Evolutionary conservation across 2,888 invertebrate species (phyloP), one percentile per base, ranked within the genome.

Genomic region (Caenorhabditis imperialis): DNA sequence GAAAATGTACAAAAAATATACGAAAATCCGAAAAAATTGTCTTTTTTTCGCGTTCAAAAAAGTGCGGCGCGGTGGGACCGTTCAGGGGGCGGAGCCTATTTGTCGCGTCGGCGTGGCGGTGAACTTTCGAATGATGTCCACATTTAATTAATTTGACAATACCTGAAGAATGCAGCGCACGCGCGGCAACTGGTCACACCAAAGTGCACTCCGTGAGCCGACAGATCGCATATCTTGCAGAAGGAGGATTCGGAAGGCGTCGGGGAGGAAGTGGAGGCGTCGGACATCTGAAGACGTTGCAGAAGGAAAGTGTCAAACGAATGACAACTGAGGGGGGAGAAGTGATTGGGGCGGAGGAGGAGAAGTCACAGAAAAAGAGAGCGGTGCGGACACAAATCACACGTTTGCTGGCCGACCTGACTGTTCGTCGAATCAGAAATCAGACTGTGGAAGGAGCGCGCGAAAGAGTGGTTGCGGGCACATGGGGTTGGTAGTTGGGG

Each of bases 91-190:
- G n/a, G n/a, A n/a, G n/a, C n/a, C n/a, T n/a, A n/a, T n/a, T n/a
- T n/a, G n/a, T n/a, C n/a, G n/a, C n/a, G n/a, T n/a, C n/a, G n/a
- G n/a, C n/a, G n/a, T n/a, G n/a, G n/a, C n/a, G n/a, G n/a, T n/a
- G n/a, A n/a, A n/a, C n/a, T n/a, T n/a, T n/a, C n/a, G n/a, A n/a
- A n/a, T n/a, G n/a, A n/a, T n/a, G n/a, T n/a, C n/a, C n/a, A n/a
- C n/a, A n/a, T n/a, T n/a, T n/a, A n/a, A n/a, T n/a, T n/a, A n/a
- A n/a, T n/a, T n/a, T n/a, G n/a, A n/a, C n/a, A n/a, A n/a, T 20
- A 65, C 67, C 67, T 50, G 45, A 67, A 67, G n/a, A 67, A 67
- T 5, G 67, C 67, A 8, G 67, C 67, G 22, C 67, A 67, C 3
- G 67, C 67, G 14, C 67, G 23, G 33, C 67, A 67, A 30, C 67